phyloP scores from a whole-genome alignment of 2,113 vertebrate genomes.

The Pomatostomus ruficeps region DNA sequence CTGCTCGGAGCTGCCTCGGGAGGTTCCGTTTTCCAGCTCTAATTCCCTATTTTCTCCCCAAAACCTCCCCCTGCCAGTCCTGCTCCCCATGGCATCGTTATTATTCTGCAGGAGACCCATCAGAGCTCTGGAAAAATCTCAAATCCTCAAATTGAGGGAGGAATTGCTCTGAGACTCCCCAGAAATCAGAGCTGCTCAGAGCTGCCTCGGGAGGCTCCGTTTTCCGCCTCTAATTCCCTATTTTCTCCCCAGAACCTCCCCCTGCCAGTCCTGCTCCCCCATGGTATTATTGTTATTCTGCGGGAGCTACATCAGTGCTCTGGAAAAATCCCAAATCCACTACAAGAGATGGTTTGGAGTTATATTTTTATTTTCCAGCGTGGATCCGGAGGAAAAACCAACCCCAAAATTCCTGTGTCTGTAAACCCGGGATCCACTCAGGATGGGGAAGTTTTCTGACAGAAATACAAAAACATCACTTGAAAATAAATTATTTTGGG shows the following conservation, averaged over 20 bases:
- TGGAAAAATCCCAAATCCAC: neutral
- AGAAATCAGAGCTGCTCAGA: neutral
- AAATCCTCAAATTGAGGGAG: neutral
- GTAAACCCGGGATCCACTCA: neutral
- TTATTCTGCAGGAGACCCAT: rapidly evolving
- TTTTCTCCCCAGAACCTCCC: neutral
- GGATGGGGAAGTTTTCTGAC: neutral
- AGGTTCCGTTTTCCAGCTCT: rapidly evolving
- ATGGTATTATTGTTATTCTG: neutral
- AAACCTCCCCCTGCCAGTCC: neutral
- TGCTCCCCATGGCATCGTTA: neutral
- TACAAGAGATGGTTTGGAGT: neutral
- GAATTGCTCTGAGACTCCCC: too few species aligned
- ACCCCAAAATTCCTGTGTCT: neutral
- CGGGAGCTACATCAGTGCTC: neutral
- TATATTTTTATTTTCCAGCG: neutral
- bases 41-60: neutral
- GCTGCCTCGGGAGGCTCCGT: rapidly evolving
- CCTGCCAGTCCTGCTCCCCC: neutral
- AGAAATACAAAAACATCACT: neutral
- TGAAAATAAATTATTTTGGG: neutral
- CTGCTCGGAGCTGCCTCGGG: neutral
- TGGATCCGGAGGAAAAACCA: neutral
- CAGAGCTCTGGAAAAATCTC: neutral
- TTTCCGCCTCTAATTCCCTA: neutral